Conservation (phyloP, 23 tunicate species). For the Diplosoma virens region DNA sequence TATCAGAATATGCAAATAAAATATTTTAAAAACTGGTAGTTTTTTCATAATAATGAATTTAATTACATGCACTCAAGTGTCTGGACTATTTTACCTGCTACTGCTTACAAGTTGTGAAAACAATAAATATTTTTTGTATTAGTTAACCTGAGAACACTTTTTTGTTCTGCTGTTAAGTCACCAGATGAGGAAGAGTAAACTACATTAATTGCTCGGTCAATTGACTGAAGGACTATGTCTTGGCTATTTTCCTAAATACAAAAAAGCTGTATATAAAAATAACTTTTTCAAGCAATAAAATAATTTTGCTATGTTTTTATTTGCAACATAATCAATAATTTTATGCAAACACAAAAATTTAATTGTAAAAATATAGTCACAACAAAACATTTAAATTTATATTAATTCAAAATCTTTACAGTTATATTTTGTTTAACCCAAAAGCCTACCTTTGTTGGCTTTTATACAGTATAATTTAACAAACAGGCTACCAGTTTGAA, state of each 20-base stretch:
- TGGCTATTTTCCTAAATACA: constrained; percentile 24
- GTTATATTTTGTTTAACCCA: neutral
- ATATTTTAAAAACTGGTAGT: neutral
- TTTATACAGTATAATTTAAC: too few relatives aligned
- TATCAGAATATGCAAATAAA: too few relatives aligned
- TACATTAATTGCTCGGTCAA: constrained; percentile 49
- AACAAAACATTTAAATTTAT: too few relatives aligned
- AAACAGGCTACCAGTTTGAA: too few relatives aligned
- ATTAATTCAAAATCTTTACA: neutral
- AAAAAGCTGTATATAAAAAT: neutral
- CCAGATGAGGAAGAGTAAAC: constrained; percentile 34
- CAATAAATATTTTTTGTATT: neutral
- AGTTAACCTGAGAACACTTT: constrained; percentile 14
- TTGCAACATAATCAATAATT: too few relatives aligned
- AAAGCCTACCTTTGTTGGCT: neutral
- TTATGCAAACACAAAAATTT: too few relatives aligned
- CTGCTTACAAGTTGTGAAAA: neutral
- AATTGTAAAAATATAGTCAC: too few relatives aligned
- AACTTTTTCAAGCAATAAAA: too few relatives aligned
- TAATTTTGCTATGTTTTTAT: too few relatives aligned
- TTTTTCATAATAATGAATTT: neutral
- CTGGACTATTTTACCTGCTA: neutral
- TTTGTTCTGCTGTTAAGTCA: constrained; percentile 29
- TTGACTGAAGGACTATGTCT: constrained; percentile 28
- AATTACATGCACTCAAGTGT: neutral